Percentiles rank a stretch among this genome's conserved stretches.
Conservation (phyloP, 1,140 invertebrate species). For the Bilobella aurantiaca region DNA sequence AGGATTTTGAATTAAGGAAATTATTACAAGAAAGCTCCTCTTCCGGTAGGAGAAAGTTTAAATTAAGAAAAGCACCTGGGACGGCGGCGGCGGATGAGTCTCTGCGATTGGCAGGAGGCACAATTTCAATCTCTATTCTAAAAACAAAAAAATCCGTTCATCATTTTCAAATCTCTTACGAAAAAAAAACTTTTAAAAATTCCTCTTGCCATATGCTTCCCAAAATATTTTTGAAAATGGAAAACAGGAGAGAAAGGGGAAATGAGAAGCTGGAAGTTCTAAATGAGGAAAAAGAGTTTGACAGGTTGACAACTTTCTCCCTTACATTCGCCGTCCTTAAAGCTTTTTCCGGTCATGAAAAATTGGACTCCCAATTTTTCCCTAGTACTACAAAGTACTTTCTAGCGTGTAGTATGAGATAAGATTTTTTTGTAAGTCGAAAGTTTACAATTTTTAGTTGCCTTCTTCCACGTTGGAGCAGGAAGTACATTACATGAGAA, state of each 20-base stretch:
- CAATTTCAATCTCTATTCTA: not conserved
- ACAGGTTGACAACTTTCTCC: conserved; percentile 3
- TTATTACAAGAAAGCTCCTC: no score
- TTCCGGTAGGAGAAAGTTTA: not conserved
- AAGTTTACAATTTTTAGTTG: not conserved
- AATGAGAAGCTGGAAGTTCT: not conserved
- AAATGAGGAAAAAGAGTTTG: not conserved
- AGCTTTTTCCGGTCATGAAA: not conserved
- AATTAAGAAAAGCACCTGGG: not conserved
- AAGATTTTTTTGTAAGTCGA: conserved; percentile 2
- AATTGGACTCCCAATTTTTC: not conserved
- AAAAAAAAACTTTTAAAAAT: not conserved
- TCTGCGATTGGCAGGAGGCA: not conserved
- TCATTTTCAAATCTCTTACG: not conserved
- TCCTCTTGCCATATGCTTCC: not conserved
- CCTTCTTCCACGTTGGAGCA: not conserved
- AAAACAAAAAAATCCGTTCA: no score
- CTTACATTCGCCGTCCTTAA: not conserved
- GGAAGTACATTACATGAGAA: not conserved
- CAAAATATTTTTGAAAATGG: not conserved
- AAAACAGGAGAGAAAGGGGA: not conserved
- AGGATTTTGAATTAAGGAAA: no score
- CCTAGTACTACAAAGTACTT: not conserved
- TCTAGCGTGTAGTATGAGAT: not conserved
- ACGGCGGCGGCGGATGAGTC: not conserved